Evolutionary conservation across 92 coral and sea anemone species (phyloP), one percentile per base, ranked within the genome.

Genomic region (Ricordea florida): DNA sequence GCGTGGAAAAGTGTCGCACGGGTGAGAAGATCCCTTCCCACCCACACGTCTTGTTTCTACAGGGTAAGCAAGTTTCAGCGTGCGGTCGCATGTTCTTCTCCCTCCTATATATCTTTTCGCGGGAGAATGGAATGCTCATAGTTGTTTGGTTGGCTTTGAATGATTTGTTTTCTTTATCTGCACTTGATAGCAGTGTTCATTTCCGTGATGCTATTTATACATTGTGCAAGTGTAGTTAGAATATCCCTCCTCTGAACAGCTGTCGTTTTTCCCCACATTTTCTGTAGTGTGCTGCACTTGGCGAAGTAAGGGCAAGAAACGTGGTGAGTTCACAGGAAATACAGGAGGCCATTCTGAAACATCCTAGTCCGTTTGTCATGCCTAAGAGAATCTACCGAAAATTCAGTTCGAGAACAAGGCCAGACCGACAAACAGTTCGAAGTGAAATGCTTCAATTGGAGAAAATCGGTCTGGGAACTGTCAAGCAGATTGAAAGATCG

Each of bases 331-430:
- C 41, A 9, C 43, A 69, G 26, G 66, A 69, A 4, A 46, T 69
- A 14, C 5, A 69, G 20, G 47, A 51, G 48, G 72, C 72, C 3
- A 41, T 64, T 1, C 26, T 69, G 23, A 27, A 18, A 27, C 81
- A 60, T 29, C 73, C 56, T 37, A 57, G 81, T 5, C 73, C 74
- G 2, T 74, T 38, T 45, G 71, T 74, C 16, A 57, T 74, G 18
- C 37, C 33, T 17, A 74, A 74, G 45, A 28, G 49, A 36, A 38
- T 70, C 18, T 70, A 70, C 65, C 22, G 73, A 1, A 60, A 74
- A 36, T 74, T 74, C 40, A 74, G 81, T 61, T 58, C 74, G 20
- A 38, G 59, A 25, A 61, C 33, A 23, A 61, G 81, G 36, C 77
- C 81, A 37, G 81, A 74, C 47, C 0, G n/a, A 9, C 44, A 69